Evolutionary conservation across 2,888 invertebrate genomes (phyloP).

Genomic region (Limnephilus auricula): DNA sequence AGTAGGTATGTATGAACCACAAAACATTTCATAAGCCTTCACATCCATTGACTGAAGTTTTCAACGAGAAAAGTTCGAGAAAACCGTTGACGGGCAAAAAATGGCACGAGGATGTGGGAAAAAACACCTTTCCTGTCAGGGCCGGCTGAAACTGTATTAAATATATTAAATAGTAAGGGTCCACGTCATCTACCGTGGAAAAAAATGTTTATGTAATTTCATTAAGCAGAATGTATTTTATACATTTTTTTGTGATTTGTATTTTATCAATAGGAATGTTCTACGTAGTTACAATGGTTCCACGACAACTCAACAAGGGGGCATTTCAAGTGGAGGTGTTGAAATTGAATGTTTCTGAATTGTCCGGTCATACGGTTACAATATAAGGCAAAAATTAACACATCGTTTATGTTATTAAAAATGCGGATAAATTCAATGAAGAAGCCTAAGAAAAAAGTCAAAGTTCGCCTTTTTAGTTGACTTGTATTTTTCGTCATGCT

Average conservation of each 20-base stretch:
- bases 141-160: neutral
- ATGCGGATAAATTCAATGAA: neutral
- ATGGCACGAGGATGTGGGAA: constrained; percentile 50
- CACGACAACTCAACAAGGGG: too few relatives aligned
- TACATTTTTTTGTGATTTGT: neutral
- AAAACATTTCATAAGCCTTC: constrained; percentile 64
- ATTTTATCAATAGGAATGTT: neutral
- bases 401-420: neutral
- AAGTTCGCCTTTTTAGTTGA: too few relatives aligned
- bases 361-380: too few relatives aligned
- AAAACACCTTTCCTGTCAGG: constrained; percentile 61
- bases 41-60: constrained; percentile 60
- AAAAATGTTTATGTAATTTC: neutral
- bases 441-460: too few relatives aligned
- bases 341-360: too few relatives aligned
- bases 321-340: too few relatives aligned
- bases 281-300: neutral
- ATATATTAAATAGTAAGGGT: neutral
- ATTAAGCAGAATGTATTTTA: neutral
- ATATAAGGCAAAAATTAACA: neutral
- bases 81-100: constrained; percentile 65
- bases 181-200: neutral
- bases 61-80: constrained; percentile 65
- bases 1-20: neutral
- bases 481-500: too few relatives aligned